Percentiles rank a stretch among this genome's conserved stretches.
phyloP scores from a whole-genome alignment of 2,113 vertebrate genomes.

The Lasiurus borealis region DNA sequence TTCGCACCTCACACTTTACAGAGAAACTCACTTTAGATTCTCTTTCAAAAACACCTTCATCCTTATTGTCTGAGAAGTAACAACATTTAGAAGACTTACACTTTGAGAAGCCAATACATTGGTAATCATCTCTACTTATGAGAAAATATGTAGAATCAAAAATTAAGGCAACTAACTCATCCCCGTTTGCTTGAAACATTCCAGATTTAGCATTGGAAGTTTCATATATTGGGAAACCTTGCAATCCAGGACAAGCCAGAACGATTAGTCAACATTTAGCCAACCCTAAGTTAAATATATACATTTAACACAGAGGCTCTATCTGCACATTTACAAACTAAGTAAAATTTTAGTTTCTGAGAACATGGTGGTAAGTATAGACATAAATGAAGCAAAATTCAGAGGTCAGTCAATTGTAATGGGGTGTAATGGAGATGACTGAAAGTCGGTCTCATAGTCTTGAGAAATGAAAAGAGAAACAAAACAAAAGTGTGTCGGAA shows the following conservation, averaged over 20 bases:
- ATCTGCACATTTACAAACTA: background rate
- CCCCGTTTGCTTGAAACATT: background rate
- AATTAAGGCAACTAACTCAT: background rate
- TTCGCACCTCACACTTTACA: background rate
- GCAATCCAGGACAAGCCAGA: background rate
- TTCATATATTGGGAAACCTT: background rate
- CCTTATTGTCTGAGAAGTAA: background rate
- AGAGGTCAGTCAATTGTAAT: no score
- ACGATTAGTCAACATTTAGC: background rate
- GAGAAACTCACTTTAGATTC: background rate
- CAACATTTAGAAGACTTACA: background rate
- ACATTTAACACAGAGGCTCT: background rate
- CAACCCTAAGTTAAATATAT: background rate
- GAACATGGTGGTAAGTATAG: background rate
- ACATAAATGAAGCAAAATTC: fast-evolving
- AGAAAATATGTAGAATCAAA: background rate
- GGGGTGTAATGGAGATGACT: fast-evolving
- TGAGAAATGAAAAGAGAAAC: background rate
- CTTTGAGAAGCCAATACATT: background rate
- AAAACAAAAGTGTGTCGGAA: background rate
- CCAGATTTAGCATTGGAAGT: background rate
- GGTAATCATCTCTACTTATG: background rate
- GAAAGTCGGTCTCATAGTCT: background rate
- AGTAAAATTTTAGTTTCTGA: background rate
- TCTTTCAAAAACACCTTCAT: background rate